A percentile compares a stretch with the other conserved stretches of the same genome.
Conservation (phyloP, 2,113 vertebrate species). For the Chamaetylas fuelleborni region DNA sequence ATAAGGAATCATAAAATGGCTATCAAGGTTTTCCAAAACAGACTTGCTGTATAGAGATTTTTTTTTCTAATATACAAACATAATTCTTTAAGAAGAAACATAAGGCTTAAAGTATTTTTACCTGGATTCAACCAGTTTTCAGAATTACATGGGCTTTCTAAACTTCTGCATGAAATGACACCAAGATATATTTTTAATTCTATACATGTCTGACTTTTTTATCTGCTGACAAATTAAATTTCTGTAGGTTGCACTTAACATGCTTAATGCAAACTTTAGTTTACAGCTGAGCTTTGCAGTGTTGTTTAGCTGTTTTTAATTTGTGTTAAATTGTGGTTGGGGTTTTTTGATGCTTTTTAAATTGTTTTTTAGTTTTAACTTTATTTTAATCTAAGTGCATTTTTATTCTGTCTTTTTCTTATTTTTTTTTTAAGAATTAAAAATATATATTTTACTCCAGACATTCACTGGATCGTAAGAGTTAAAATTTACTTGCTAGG, state of each 20-base stretch:
- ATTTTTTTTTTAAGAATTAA: background rate
- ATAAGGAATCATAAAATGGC: background rate
- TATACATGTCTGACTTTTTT: background rate
- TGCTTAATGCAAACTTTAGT: background rate
- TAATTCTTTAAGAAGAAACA: background rate
- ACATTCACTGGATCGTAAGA: background rate
- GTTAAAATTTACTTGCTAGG: background rate
- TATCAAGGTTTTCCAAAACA: background rate
- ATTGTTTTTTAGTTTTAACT: background rate
- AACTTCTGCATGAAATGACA: background rate
- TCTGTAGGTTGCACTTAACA: background rate
- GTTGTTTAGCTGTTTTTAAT: background rate
- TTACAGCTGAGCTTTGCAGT: background rate
- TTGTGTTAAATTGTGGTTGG: background rate
- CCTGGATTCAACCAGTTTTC: background rate
- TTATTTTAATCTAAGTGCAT: background rate
- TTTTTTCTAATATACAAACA: background rate
- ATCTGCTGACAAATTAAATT: background rate
- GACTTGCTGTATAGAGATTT: background rate
- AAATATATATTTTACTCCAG: background rate
- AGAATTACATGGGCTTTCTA: background rate
- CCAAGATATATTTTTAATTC: background rate
- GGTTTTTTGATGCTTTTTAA: rapidly evolving
- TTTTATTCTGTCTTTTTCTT: background rate
- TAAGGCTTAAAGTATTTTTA: background rate